Evolutionary conservation across 1,140 invertebrate genomes (phyloP), one percentile per base, ranked within the genome.

Genomic region (Zaprionus kolodkinae): DNA sequence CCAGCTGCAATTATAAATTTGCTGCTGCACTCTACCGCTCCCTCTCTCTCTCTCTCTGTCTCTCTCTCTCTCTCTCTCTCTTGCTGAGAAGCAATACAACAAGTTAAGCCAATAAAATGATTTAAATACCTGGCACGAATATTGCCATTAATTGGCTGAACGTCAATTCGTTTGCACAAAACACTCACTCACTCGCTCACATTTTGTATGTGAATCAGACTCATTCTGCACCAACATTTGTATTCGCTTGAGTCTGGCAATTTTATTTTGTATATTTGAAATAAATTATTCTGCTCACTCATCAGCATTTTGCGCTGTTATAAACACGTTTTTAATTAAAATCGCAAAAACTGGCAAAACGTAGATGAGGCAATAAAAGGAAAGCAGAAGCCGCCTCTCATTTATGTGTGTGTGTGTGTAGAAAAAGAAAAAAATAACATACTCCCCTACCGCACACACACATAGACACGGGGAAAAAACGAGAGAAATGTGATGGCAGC

Each of bases 291-390:
- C 85, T 76, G 85, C 81, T 85, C 85, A 89, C 86, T 89, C 85
- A 89, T 89, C 81, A 89, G 67, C 72, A 89, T 77, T 89, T 85
- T 89, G 81, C 81, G 85, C 85, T 89, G 85, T 89, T 89, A 89
- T 89, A 89, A 89, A 89, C 85, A 89, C 85, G 85, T 89, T 89
- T 89, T 89, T 89, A 89, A 89, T 89, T 89, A 89, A 89, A 89
- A 89, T 89, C 81, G 85, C 85, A 89, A 85, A 89, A 89, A 81
- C 84, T 81, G 85, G 75, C 71, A 74, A 76, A 88, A 76, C 77
- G 76, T 84, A 88, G 81, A 84, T 52, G 72, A 62, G 69, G 69
- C 72, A 77, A 89, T 89, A 89, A 89, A 81, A 84, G 69, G 64
- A 81, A 84, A 69, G 69, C 57, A 61, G 21, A 66, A 30, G 36